Conservation (phyloP, 2,113 vertebrate genomes). For the Thunnus maccoyii region DNA sequence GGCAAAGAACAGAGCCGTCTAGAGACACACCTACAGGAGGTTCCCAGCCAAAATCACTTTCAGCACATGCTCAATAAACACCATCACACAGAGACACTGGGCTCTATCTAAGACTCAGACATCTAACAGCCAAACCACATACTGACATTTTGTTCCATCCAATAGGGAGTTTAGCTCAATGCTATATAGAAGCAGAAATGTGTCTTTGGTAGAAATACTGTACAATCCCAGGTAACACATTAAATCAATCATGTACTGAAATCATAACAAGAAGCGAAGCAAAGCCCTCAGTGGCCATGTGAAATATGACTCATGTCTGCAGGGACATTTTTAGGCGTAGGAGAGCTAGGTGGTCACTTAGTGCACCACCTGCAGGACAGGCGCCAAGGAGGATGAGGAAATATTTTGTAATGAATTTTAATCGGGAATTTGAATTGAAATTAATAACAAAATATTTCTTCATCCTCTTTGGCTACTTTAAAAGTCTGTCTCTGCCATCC, state of each 20-base stretch:
- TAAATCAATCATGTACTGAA: not conserved
- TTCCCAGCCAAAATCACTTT: slow-evolving; percentile 54
- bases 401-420: too few relatives aligned
- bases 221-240: not conserved
- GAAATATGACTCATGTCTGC: too few relatives aligned
- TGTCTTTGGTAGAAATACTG: not conserved
- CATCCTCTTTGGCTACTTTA: too few relatives aligned
- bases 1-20: slow-evolving; percentile 41
- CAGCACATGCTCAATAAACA: slow-evolving; percentile 32
- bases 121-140: slow-evolving; percentile 26
- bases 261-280: not conserved
- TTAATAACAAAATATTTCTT: too few relatives aligned
- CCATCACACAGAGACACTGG: slow-evolving; percentile 21
- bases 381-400: too few relatives aligned
- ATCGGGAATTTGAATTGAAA: too few relatives aligned
- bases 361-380: too few relatives aligned
- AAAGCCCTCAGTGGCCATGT: too few relatives aligned
- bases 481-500: too few relatives aligned
- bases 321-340: too few relatives aligned
- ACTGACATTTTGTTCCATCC: slow-evolving; percentile 31
- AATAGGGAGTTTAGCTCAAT: slow-evolving; percentile 9
- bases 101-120: slow-evolving; percentile 30
- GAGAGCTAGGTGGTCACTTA: too few relatives aligned
- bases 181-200: not conserved
- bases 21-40: slow-evolving; percentile 47